Base-by-base conservation (phyloP, 2,113 vertebrate genomes). In the Passer montanus region DNA sequence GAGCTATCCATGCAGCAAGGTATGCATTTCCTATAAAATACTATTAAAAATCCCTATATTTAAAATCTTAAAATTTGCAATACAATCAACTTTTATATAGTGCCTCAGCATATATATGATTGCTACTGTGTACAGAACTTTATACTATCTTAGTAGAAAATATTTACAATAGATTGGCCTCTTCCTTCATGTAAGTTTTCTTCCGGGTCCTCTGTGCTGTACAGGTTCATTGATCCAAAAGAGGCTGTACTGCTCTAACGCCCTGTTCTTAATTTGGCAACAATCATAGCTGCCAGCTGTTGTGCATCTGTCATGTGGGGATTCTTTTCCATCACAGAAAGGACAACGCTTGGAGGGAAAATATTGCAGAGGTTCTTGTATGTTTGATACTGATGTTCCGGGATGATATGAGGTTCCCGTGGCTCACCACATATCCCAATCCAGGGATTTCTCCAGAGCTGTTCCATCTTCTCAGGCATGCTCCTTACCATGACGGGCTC, bases 311-410 rank as follows among this genome's bases (percentile, higher is more conserved):
- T 99, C 97, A 99, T 98, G 96, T 99, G 99, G 81, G 99, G 99
- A 94, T 99, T 99, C 97, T 99, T 99, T 95, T 99, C 99, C 99
- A 99, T 99, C 58, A 99, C 99, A 9, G 99, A 98, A 96, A 99
- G 99, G 77, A 99, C 99, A 35, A 99, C 97, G 41, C 98, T 98
- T 22, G 99, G 98, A 68, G 99, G 99, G 94, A 99, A 99, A 94
- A 99, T 99, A 98, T 99, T 99, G 97, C 99, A 99, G 94, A 99
- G 99, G 97, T 99, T 99, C 94, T 99, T 99, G 95, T 99, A 99
- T 22, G 99, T 99, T 97, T 99, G 99, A 97, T 99, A 99, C 96
- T 99, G 99, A 90, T 99, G 99, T 79, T 99, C 99, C 62, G 99
- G 99, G 93, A 99, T 99, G 86, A 98, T 97, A 39, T 98, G 98